Evolutionary conservation across 2,113 vertebrate genomes (phyloP).

Genomic region (Embiotoca jacksoni): DNA sequence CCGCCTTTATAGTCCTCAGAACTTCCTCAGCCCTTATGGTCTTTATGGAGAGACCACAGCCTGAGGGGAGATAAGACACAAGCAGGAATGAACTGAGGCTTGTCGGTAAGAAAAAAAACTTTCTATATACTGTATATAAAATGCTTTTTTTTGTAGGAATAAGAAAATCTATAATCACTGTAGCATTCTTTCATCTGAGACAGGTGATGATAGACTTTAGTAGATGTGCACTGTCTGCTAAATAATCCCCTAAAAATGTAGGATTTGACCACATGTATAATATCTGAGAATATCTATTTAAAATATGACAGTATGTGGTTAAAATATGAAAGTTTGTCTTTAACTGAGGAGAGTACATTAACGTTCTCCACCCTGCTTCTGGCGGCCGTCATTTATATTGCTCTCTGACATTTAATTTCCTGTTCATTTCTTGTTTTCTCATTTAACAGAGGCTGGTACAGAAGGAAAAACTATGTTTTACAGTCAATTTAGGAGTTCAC

Average conservation of each 20-base stretch:
- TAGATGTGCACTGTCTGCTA: slow-evolving; percentile 46
- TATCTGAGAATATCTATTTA: slow-evolving; percentile 30
- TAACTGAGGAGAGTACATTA: not conserved
- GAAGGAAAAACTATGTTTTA: not conserved
- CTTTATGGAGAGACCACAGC: slow-evolving; percentile 28
- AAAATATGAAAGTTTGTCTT: slow-evolving; percentile 3
- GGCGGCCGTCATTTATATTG: not conserved
- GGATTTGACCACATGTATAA: slow-evolving; percentile 28
- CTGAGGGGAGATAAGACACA: slow-evolving; percentile 29
- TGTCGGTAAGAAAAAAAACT: not conserved
- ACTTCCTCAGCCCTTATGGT: slow-evolving; percentile 24
- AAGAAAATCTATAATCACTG: slow-evolving; percentile 18
- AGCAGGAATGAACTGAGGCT: slow-evolving; percentile 10
- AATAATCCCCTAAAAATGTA: slow-evolving; percentile 51
- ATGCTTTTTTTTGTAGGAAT: slow-evolving; percentile 14
- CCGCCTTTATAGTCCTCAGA: slow-evolving; percentile 32
- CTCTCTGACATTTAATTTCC: not conserved
- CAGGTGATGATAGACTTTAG: slow-evolving; percentile 56
- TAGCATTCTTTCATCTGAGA: slow-evolving; percentile 28
- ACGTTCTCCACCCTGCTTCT: not conserved
- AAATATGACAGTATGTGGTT: slow-evolving; percentile 23
- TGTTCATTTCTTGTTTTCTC: not conserved
- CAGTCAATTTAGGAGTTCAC: slow-evolving; percentile 4
- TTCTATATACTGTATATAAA: not conserved
- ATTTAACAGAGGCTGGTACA: not conserved